Conservation (phyloP, 2,113 vertebrate species). For the Pitta sordida region DNA sequence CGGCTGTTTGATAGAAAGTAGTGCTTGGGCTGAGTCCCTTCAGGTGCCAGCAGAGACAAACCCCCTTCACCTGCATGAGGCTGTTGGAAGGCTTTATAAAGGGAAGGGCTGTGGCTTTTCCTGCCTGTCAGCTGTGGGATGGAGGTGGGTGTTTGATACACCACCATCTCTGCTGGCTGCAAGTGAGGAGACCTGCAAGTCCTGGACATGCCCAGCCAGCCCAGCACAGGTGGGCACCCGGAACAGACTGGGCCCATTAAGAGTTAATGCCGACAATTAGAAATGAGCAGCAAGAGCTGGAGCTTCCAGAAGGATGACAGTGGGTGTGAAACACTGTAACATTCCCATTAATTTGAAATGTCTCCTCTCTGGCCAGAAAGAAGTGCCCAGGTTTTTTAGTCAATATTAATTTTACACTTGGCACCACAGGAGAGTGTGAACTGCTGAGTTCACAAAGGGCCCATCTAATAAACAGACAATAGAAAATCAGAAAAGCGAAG, state of each 20-base stretch:
- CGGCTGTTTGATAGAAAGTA: neutral
- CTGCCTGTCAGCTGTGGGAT: neutral
- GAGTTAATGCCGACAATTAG: conserved; percentile 56
- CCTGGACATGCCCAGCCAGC: neutral
- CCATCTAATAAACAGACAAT: conserved; percentile 68
- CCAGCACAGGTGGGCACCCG: rapidly evolving
- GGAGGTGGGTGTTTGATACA: neutral
- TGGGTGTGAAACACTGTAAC: conserved; percentile 57
- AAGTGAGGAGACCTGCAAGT: neutral
- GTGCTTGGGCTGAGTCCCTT: neutral
- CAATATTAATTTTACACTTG: conserved; percentile 75
- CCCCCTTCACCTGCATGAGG: neutral
- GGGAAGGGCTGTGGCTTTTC: neutral
- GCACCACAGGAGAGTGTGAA: conserved; percentile 54
- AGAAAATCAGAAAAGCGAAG: conserved; percentile 39
- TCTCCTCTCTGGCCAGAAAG: conserved; percentile 51
- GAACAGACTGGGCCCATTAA: neutral
- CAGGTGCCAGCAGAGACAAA: neutral
- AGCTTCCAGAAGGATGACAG: conserved; percentile 25
- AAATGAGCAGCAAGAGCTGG: conserved; percentile 16
- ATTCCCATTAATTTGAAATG: conserved; percentile 56
- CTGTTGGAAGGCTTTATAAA: neutral
- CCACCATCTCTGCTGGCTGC: neutral
- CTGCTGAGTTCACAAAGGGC: conserved; percentile 61
- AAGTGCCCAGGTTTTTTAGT: conserved; percentile 65